Base-by-base conservation (phyloP, 2,888 invertebrate genomes). In the Ormyrus thymus region DNA sequence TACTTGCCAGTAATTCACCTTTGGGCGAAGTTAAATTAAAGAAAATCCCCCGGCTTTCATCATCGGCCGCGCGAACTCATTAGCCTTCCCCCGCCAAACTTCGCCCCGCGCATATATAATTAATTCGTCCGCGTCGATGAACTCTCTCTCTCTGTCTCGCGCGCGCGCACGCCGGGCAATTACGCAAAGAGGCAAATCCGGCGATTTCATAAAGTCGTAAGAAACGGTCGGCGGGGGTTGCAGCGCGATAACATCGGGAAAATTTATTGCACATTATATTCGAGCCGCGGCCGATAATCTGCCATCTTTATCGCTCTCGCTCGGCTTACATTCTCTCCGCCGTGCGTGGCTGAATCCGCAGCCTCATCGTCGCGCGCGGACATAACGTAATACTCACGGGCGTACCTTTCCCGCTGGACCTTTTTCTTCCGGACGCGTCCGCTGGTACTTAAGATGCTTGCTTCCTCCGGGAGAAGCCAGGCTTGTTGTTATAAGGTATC, bases 201-300 rank as follows among this genome's bases (percentile, higher is more conserved):
- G 29, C 29, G 76, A 76, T 69, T 70, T 76, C 53, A 69, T 70
- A 70, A 59, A 75, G 75, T 53, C 53, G 68, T 68, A 51, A 72
- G 58, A 66, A 56, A 51, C 45, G 13, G 13, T 29, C 9, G 59
- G 68, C 50, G 55, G 61, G 66, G 77, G 72, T 66, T 13, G 50
- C 11, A 1, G 15, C 8, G 1, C 46, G 78, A 78, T 78, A 78
- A 61, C 11, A 78, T 78, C 77, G 68, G 59, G 66, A 68, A 68
- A 78, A 78, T 73, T 78, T 78, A 78, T 78, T 73, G 72, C 62
- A 73, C 72, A 73, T 73, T 78, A 78, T 73, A 73, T 69, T 73
- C 73, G 51, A 58, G 56, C 48, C 48, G 51, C 53, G 61, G 9
- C 53, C 51, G 65, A 59, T 68, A 73, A 72, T 73, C 72, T 78